phyloP scores from a whole-genome alignment of 2,113 vertebrate species.

The Numida meleagris region DNA sequence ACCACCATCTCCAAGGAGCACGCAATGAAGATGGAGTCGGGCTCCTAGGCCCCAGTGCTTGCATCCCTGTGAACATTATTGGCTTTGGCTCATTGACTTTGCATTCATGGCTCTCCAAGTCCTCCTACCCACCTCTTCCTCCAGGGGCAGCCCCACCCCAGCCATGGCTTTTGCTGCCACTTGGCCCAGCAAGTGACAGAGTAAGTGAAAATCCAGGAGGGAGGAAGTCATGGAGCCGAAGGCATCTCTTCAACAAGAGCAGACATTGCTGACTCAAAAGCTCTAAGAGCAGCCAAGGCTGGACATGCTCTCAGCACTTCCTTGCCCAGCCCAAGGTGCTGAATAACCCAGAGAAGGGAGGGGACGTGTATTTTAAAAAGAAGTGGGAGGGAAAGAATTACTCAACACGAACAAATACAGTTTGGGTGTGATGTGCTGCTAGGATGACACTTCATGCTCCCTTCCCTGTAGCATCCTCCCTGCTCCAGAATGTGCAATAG shows the following conservation, averaged over 20 bases:
- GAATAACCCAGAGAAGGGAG: background rate
- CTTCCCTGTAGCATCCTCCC: background rate
- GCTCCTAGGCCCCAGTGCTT: background rate
- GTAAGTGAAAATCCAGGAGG: background rate
- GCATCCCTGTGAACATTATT: background rate
- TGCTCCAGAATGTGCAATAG: background rate
- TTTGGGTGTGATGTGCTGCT: rapidly evolving
- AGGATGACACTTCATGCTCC: background rate
- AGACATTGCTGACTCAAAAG: background rate
- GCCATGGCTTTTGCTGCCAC: background rate
- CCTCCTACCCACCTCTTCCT: constrained; percentile 17
- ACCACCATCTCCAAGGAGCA: background rate
- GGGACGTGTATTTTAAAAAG: background rate
- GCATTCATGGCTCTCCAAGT: background rate
- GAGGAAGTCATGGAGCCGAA: background rate
- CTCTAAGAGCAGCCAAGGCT: background rate
- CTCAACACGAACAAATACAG: background rate
- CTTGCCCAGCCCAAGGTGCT: background rate
- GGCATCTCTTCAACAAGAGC: background rate
- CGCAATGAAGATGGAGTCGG: background rate
- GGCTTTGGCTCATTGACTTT: background rate
- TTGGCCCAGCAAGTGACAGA: background rate
- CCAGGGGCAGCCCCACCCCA: constrained; percentile 2
- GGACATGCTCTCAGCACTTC: background rate
- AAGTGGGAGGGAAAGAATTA: background rate